phyloP scores from a whole-genome alignment of 1,140 invertebrate genomes.

The Aphelinus certus region DNA sequence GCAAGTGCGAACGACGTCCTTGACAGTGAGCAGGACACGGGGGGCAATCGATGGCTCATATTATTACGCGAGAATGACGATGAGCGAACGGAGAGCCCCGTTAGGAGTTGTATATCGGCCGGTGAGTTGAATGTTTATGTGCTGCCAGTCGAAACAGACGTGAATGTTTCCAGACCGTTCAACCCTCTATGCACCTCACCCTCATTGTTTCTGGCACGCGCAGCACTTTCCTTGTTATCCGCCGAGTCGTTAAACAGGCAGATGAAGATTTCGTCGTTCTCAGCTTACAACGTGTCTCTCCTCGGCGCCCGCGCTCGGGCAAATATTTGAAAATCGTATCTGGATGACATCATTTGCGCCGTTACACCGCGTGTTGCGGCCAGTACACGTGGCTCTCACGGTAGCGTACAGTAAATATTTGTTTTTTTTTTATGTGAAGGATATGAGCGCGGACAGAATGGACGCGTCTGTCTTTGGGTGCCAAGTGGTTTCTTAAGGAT shows the following conservation, averaged over 20 bases:
- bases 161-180: too few relatives aligned
- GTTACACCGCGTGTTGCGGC: not conserved
- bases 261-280: slow-evolving; percentile 8
- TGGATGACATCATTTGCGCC: slow-evolving; percentile 33
- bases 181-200: not conserved
- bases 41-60: too few relatives aligned
- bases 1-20: too few relatives aligned
- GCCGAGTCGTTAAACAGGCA: not conserved
- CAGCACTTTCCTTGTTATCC: not conserved
- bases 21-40: too few relatives aligned
- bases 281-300: not conserved
- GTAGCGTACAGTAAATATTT: slow-evolving; percentile 29
- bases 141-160: too few relatives aligned
- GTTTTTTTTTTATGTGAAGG: slow-evolving; percentile 7
- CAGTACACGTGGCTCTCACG: not conserved
- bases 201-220: not conserved
- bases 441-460: too few relatives aligned
- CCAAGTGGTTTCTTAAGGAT: too few relatives aligned
- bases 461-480: too few relatives aligned
- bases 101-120: too few relatives aligned
- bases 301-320: not conserved
- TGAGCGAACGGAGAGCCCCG: too few relatives aligned
- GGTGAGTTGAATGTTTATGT: too few relatives aligned
- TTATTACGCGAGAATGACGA: too few relatives aligned
- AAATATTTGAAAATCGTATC: slow-evolving; percentile 41